Base-by-base conservation (phyloP, 92 coral and sea anemone genomes). In the Siderastrea radians region DNA sequence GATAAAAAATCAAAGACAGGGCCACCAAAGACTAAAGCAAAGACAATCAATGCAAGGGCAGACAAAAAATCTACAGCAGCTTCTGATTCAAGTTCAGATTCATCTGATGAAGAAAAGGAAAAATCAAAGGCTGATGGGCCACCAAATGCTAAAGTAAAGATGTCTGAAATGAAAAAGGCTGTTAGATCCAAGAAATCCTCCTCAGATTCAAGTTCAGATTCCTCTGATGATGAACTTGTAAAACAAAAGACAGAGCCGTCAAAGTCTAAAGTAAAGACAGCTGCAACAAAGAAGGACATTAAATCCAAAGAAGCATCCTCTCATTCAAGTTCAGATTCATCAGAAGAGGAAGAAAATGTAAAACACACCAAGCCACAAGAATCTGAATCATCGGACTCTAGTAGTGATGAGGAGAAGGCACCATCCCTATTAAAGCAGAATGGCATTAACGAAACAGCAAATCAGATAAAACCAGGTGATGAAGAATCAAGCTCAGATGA, bases 61-160 rank as follows among this genome's bases (percentile, higher is more conserved):
- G 75, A 54, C 46, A 43, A 10, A 15, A 70, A 77, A 59, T 7
- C 68, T 49, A 45, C 66, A 59, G 11, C 49, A 26, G 46, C 62
- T 49, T 78, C 83, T 64, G 87, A 82, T 15, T 81, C 95, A 5
- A 86, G 88, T 38, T 79, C 88, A n/a, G 93, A 87, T 9, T 88
- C 88, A n/a, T 85, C 95, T 7, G 90, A 92, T 64, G 84, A 88
- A 69, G 96, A 95, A 47, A 88, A 84, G 75, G 92, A 73, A 64
- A 87, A 82, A 26, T 61, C 91, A 61, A 90, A 78, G 1, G 45
- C 81, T 11, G 80, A 91, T 26, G 38, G 38, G 44, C 15, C 78
- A 5, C 44, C 89, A 45, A 74, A 65, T 15, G 57, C 86, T 3
- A 60, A 44, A 5, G 76, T 76, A 1, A 74, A 91, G 82, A 55